Evolutionary conservation across 2,888 invertebrate genomes (phyloP), one percentile per base, ranked within the genome.

Genomic region (Neoaliturus tenellus): DNA sequence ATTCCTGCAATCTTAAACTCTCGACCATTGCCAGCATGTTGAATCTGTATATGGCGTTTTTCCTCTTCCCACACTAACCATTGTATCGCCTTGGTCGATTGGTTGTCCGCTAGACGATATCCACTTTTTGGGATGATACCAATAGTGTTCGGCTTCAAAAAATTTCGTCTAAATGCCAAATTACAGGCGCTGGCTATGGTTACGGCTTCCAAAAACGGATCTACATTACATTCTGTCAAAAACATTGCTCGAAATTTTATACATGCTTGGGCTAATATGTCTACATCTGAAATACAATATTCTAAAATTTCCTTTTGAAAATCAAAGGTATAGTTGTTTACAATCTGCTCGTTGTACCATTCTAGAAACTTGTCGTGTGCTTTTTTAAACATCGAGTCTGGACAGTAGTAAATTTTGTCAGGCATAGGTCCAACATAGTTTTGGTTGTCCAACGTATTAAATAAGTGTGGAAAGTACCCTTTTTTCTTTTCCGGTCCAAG

Each of bases 121-220:
- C 89, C 89, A 0, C 73, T 80, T 8, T 69, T 75, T 0, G 89
- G 89, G 17, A 89, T 86, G 2, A 89, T 84, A 8, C 87, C 89
- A 10, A 89, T 88, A 0, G 87, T 87, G 8, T 88, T 75, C 5
- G 85, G 44, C 85, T 88, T 85, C 12, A 89, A 78, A 85, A 87
- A 88, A 25, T 88, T 88, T 31, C 86, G 85, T 1, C 78, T 20
- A 33, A 81, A 85, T 0, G 58, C 83, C 0, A 73, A 14, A 12
- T 80, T 88, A 71, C 88, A 89, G 3, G 88, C 88, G 8, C 85
- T 83, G 6, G 87, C 86, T 12, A 87, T 86, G 0, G 89, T 89
- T 0, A 82, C 82, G 8, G 87, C 86, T 73, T 89, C 88, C 0
- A 84, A 67, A 81, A 89, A 89, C 0, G 88, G 88, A 33, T 87